Base-by-base conservation (phyloP, 2,797 vertebrate species). In the Neosalanx taihuensis region DNA sequence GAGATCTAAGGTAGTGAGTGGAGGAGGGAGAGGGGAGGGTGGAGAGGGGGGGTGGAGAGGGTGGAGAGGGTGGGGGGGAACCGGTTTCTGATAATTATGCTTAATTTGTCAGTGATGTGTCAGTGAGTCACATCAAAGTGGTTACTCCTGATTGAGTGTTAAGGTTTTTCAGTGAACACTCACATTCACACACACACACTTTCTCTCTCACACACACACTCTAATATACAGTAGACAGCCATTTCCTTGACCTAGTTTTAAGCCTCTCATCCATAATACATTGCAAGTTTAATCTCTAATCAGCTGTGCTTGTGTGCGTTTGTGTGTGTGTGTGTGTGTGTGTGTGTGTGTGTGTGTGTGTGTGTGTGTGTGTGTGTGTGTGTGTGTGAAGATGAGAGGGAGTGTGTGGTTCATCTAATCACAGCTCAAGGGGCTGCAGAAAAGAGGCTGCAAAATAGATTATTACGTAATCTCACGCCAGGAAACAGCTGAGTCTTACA, bases 391-490 rank as follows among this genome's bases (percentile, higher is more conserved):
- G 12, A 9, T 17, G 64, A 9, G 20, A 20, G 35, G 23, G 64
- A 3, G 35, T 1, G 64, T 20, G 37, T 41, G 35, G 33, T 64
- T 37, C 35, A 35, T 29, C 12, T 66, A 56, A 58, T 72, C 31
- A 37, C 33, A 59, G 63, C 10, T 33, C 46, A 29, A 71, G 46
- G 26, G 13, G 30, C 18, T 49, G 51, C 26, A 58, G 69, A 60
- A 57, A 26, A 5, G 33, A 60, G 63, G 70, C 10, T 58, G 59
- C 4, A 1, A 67, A 53, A 64, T 35, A 69, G 61, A 60, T 81
- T 78, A 85, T 77, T 74, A 82, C 18, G n/a, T 58, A 71, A 41
- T 68, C 20, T 41, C 37, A 49, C n/a, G 56, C 69, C 72, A 51
- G 3, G 26, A 31, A 26, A 69, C 33, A 76, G 58, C 67, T n/a